Conservation (phyloP, 2,113 vertebrate genomes). For the Etia nguti region DNA sequence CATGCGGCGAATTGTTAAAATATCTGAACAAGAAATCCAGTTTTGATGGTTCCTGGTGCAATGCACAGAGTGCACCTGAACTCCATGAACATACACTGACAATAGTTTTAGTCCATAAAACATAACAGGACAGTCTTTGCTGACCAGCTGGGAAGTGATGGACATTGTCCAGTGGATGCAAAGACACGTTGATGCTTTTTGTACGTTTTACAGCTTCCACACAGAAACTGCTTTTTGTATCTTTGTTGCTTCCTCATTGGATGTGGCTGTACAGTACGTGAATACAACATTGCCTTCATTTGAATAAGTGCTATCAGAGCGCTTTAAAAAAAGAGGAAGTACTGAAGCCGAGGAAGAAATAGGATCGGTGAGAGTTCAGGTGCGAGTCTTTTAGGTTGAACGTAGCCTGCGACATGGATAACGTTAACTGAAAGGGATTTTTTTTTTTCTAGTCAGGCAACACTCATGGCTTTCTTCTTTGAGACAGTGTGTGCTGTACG, state of each 20-base stretch:
- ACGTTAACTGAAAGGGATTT: background rate
- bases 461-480: constrained; percentile 65
- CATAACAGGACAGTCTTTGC: background rate
- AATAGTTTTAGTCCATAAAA: background rate
- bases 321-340: background rate
- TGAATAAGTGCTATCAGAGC: background rate
- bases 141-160: background rate
- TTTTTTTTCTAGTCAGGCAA: background rate
- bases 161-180: background rate
- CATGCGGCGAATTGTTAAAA: background rate
- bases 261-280: background rate
- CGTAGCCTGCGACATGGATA: background rate
- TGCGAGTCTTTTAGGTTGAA: background rate
- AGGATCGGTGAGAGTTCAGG: background rate
- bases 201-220: background rate
- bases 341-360: background rate
- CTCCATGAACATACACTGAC: background rate
- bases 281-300: background rate
- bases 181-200: background rate
- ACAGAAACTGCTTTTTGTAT: background rate
- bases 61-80: background rate
- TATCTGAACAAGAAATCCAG: background rate
- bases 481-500: constrained; percentile 51
- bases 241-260: background rate
- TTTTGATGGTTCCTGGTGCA: background rate